Evolutionary conservation across 2,797 vertebrate genomes (phyloP), one percentile per base, ranked within the genome.

Genomic region (Leptoclinus maculatus): DNA sequence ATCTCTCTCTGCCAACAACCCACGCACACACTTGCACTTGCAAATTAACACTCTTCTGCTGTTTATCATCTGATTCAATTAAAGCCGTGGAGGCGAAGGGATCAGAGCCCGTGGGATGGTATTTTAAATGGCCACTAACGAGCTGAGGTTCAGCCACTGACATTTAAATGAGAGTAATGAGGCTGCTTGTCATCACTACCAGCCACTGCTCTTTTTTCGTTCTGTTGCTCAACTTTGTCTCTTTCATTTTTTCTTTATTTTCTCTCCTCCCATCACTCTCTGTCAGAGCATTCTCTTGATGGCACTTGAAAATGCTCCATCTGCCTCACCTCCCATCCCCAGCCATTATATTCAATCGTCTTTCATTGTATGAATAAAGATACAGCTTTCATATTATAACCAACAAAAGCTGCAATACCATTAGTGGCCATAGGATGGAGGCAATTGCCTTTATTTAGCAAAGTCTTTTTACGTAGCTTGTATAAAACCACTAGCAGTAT

Each of bases 111-210:
- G 23, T 65, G 66, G 80, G 85, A 89, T 78, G 27, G 63, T 79
- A 45, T 86, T 91, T 84, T 91, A 89, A 85, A 76, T 54, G 53
- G 83, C 77, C 60, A 72, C 86, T 80, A 91, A 93, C 78, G 87
- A 87, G 85, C 76, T 78, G 77, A 85, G 90, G 89, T 89, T 91
- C 87, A 91, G 79, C 75, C 47, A 54, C 83, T 92, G 91, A 90
- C 90, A 92, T 92, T 93, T 94, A 90, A 91, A 89, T 84, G 82
- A 90, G 90, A 93, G 90, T 93, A 94, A 93, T 92, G 87, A 92
- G 89, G 69, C 78, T 23, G 76, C 88, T 85, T 90, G 87, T 93
- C 89, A 86, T 83, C 60, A 47, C 51, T 43, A 43, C 58, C 75
- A 56, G 63, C 78, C 54, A 51, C 53, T 47, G 51, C 58, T 43